Base-by-base conservation (phyloP, 2,888 invertebrate species). In the Chydorus sphaericus region DNA sequence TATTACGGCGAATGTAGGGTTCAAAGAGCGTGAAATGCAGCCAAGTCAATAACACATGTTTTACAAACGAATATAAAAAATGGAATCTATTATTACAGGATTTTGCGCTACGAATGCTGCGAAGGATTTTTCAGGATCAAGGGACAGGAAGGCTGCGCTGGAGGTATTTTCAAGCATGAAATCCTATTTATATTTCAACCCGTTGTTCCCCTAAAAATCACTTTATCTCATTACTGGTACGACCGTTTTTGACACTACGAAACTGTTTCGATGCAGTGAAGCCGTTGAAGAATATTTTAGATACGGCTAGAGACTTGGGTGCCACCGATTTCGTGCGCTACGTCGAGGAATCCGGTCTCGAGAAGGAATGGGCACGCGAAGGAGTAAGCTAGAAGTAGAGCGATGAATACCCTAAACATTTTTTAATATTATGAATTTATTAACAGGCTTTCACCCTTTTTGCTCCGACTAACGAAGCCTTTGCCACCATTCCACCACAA, bases 41-140 rank as follows among this genome's bases (percentile, higher is more conserved):
- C n/a, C n/a, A n/a, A n/a, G n/a, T n/a, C n/a, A n/a, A n/a, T n/a
- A n/a, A n/a, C n/a, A n/a, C n/a, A n/a, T n/a, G n/a, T n/a, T n/a
- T n/a, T n/a, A n/a, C n/a, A n/a, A n/a, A n/a, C n/a, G n/a, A n/a
- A n/a, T n/a, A n/a, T n/a, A n/a, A n/a, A n/a, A n/a, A n/a, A n/a
- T n/a, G n/a, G n/a, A n/a, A n/a, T n/a, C n/a, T n/a, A n/a, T n/a
- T n/a, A n/a, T n/a, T 61, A 29, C 61, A 71, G 71, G 8, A 61
- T 70, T 4, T 62, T 73, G 6, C 67, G 72, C 3, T 74, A 73
- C 62, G 73, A 74, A 58, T 75, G 75, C 59, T 75, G 75, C 58
- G 71, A 73, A 60, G 75, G 75, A 1, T 75, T 65, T 62, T 68
- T 70, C 55, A 66, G 66, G 59, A 62, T 71, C 20, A 65, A 65